Conservation (phyloP, 2,797 vertebrate species). For the Euphonia xanthogaster region DNA sequence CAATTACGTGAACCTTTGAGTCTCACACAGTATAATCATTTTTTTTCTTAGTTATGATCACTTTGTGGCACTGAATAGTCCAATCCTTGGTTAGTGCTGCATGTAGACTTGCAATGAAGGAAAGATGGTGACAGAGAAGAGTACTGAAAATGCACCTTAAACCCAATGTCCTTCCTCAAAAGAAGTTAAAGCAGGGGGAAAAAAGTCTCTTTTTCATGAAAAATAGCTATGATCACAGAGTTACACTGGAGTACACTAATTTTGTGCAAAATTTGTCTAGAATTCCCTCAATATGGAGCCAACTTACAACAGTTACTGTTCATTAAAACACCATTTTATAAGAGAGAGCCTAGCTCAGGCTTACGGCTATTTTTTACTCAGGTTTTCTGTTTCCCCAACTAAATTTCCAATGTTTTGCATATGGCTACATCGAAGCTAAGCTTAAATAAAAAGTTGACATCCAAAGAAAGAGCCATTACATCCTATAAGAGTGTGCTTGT, state of each 20-base stretch:
- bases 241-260: background rate
- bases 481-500: background rate
- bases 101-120: background rate
- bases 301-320: background rate
- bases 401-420: constrained; percentile 7
- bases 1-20: rapidly evolving
- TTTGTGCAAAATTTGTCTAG: background rate
- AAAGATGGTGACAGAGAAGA: background rate
- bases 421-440: constrained; percentile 1
- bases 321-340: background rate
- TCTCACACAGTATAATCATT: background rate
- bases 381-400: background rate
- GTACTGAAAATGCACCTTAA: background rate
- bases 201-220: background rate
- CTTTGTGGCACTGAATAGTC: background rate
- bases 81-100: background rate
- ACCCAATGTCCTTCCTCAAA: background rate
- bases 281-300: background rate
- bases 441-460: background rate
- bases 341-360: background rate
- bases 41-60: background rate
- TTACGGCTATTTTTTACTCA: background rate
- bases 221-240: background rate
- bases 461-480: background rate
- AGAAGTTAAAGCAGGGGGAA: background rate